phyloP scores from a whole-genome alignment of 2,888 invertebrate genomes.

The Chloroclysta siterata region DNA sequence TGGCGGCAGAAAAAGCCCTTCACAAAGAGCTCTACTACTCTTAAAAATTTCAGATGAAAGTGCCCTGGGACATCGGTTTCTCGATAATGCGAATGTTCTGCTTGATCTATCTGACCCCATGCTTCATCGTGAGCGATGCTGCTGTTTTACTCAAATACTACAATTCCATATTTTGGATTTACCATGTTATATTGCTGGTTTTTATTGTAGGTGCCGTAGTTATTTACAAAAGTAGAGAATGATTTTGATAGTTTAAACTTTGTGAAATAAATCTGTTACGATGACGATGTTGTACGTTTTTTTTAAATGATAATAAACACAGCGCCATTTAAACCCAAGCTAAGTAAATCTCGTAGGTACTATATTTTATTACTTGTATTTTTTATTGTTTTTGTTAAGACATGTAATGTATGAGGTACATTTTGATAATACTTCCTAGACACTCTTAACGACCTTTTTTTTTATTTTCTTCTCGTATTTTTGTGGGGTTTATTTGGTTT shows the following conservation, averaged over 20 bases:
- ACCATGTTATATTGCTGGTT: constrained; percentile 61
- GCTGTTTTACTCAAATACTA: constrained; percentile 61
- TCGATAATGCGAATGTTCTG: constrained; percentile 75
- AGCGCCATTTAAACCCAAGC: no score
- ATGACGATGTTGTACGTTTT: background rate
- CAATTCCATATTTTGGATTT: constrained; percentile 75
- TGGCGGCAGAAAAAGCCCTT: no score
- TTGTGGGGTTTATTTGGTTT: background rate
- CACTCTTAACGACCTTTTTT: no score
- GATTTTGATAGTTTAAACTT: constrained; percentile 14
- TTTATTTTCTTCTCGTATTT: no score
- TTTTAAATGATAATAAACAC: no score
- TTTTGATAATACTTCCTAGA: no score
- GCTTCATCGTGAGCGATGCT: constrained; percentile 59
- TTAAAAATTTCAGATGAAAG: constrained; percentile 71
- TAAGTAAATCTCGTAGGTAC: no score
- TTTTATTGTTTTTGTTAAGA: no score
- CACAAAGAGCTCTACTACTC: no score
- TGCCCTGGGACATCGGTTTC: constrained; percentile 83
- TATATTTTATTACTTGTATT: no score
- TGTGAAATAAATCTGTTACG: constrained; percentile 3
- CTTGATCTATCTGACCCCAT: constrained; percentile 73
- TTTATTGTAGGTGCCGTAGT: constrained; percentile 56
- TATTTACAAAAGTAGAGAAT: constrained; percentile 49
- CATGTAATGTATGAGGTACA: no score